A percentile compares a stretch with the other conserved stretches of the same genome.
Evolutionary conservation across 2,113 vertebrate species (phyloP).

Genomic region (Meriones unguiculatus): DNA sequence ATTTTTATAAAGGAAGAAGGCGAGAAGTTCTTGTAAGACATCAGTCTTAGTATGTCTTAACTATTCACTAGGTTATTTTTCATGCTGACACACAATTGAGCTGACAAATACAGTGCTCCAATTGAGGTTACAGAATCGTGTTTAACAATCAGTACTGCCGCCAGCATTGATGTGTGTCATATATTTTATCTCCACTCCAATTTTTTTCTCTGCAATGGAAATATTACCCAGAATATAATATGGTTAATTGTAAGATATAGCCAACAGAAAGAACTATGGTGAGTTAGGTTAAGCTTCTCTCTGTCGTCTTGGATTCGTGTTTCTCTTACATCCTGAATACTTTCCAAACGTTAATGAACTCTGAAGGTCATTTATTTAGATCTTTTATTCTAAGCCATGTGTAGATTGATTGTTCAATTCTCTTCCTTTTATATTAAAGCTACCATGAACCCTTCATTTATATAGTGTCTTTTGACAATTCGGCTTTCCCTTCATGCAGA

Average conservation of each 20-base stretch:
- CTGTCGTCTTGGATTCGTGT: constrained; percentile 5
- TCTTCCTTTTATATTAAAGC: constrained; percentile 25
- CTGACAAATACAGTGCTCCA: constrained; percentile 10
- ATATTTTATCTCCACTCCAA: not conserved
- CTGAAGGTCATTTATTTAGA: constrained; percentile 39
- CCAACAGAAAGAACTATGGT: not conserved
- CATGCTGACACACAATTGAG: not conserved
- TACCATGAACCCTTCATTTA: not conserved
- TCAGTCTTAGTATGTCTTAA: not conserved
- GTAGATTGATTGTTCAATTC: constrained; percentile 40
- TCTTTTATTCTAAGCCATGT: constrained; percentile 12
- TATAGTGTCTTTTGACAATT: not conserved
- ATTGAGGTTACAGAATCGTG: not conserved
- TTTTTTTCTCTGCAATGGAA: not conserved
- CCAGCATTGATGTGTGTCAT: not conserved
- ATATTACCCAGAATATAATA: constrained; percentile 28
- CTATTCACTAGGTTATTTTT: not conserved
- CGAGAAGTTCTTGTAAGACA: not conserved
- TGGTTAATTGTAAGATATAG: constrained; percentile 9
- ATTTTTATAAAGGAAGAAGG: constrained; percentile 47
- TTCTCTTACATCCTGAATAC: not conserved
- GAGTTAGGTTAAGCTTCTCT: constrained; percentile 19
- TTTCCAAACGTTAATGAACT: constrained; percentile 40
- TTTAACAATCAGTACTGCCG: constrained; percentile 12
- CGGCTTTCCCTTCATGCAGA: constrained; percentile 41